Base-by-base conservation (phyloP, 2,113 vertebrate species). In the Xyliphius kryptos region DNA sequence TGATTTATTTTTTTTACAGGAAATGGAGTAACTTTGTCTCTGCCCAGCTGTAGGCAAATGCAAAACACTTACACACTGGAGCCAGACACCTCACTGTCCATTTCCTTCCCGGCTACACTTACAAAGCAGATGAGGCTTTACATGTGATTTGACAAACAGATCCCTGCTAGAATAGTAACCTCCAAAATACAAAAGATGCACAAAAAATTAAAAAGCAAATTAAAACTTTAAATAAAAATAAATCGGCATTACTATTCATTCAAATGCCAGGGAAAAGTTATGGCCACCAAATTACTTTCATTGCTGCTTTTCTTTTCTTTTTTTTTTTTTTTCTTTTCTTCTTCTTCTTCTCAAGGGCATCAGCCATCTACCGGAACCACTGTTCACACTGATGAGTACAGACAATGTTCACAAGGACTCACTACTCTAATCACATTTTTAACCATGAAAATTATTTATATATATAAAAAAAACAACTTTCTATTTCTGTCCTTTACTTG, bases 1-100 rank as follows among this genome's bases (percentile, higher is more conserved):
- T 86, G 80, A 83, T 88, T 89, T 67, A 87, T 88, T 88, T 87
- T 85, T 12, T 41, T 41, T 41, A 32, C 26, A 32, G 26, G 26
- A 82, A 71, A 56, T 70, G 79, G 59, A 77, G 79, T 82, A 32
- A 84, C 77, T 81, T 79, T 58, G 71, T 67, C 80, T 74, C 69
- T 69, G 70, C 52, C 78, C 68, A 70, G 75, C 75, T 70, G 62
- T 68, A 56, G 76, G 69, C 71, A 68, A 61, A 79, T 73, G 73
- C 68, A 63, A 65, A 76, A 71, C 74, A 74, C 71, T 62, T 71
- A 69, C 56, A 78, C 52, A 73, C 78, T 40, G 65, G 83, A 85
- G 83, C 77, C 79, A 73, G 75, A 77, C 74, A 70, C 85, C 72
- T 68, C 77, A 82, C 74, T 77, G 55, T 55, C 61, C 47, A 66